Evolutionary conservation across 1,140 invertebrate genomes (phyloP).

Genomic region (Laodelphax striatellus): DNA sequence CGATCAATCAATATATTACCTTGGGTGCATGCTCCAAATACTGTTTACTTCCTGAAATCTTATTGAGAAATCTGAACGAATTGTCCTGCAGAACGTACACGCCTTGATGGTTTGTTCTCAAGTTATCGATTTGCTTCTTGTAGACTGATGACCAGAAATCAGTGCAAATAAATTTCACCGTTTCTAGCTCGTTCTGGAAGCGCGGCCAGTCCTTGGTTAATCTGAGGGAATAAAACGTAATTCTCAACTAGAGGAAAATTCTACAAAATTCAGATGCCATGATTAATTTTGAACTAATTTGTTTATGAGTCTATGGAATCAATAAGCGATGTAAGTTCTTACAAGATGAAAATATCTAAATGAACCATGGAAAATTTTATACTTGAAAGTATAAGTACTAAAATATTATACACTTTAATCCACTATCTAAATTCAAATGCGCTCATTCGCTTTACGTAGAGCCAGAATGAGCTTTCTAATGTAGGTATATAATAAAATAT

Average conservation of each 20-base stretch:
- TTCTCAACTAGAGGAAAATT: constrained; percentile 1
- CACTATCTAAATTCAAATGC: too few relatives aligned
- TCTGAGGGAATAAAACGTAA: constrained; percentile 32
- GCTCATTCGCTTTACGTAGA: too few relatives aligned
- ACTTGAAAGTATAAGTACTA: too few relatives aligned
- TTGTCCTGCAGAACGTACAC: constrained; percentile 98
- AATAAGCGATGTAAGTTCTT: too few relatives aligned
- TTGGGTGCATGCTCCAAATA: constrained; percentile 83
- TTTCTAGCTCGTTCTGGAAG: constrained; percentile 96
- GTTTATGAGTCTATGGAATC: too few relatives aligned
- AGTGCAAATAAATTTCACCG: constrained; percentile 98
- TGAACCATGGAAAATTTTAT: too few relatives aligned
- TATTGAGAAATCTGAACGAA: constrained; percentile 78
- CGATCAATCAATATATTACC: constrained; percentile 33
- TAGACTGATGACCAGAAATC: constrained; percentile 96
- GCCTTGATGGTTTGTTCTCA: constrained; percentile 97
- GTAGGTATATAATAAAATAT: too few relatives aligned
- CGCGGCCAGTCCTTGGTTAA: constrained; percentile 82
- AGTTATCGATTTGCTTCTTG: constrained; percentile 96
- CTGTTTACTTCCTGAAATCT: constrained; percentile 79
- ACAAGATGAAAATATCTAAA: too few relatives aligned
- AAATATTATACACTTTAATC: too few relatives aligned
- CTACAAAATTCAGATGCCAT: neutral
- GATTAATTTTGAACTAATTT: neutral
- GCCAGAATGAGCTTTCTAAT: too few relatives aligned